Base-by-base conservation (phyloP, 2,888 invertebrate species). In the Platycheirus albimanus region DNA sequence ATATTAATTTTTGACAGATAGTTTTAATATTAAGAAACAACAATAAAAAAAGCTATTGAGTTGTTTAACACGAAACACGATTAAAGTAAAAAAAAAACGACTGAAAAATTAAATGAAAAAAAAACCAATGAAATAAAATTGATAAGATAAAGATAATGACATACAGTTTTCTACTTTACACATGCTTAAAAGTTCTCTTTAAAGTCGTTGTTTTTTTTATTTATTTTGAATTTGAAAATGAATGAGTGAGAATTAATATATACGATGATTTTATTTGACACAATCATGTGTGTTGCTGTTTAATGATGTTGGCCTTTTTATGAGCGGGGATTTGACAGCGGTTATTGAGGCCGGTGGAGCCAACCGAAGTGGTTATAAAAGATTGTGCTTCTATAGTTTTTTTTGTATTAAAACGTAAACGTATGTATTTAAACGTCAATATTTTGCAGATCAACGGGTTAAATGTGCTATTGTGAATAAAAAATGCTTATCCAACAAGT, bases 131-230 rank as follows among this genome's bases (percentile, higher is more conserved):
- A 74, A 72, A 72, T 24, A 5, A 77, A 76, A 72, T 72, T 83
- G 83, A 83, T 83, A 83, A 83, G 83, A 83, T 83, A 78, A 83
- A 47, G 78, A 52, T 69, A 78, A 74, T 83, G 69, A 64, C 45
- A 74, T n/a, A 45, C n/a, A 61, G n/a, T 19, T 61, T 19, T n/a
- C n/a, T 10, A 13, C n/a, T 10, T 58, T 51, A 61, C 33, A 47
- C 47, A 47, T 36, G 54, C 63, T 43, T 64, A 76, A 49, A 41
- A 76, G 52, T 66, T 81, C 71, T 47, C 63, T 76, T 41, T 33
- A 33, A 33, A 6, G 8, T 33, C 8, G 30, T 33, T 33, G 24
- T 24, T 24, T 4, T 24, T 24, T 24, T 24, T 24, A 4, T 24
- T 33, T 10, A 30, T 61, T 61, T 69, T 13, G n/a, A n/a, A n/a